Percentiles rank a stretch among this genome's conserved stretches.
Conservation (phyloP, 2,888 invertebrate species). For the Carcina quercana region DNA sequence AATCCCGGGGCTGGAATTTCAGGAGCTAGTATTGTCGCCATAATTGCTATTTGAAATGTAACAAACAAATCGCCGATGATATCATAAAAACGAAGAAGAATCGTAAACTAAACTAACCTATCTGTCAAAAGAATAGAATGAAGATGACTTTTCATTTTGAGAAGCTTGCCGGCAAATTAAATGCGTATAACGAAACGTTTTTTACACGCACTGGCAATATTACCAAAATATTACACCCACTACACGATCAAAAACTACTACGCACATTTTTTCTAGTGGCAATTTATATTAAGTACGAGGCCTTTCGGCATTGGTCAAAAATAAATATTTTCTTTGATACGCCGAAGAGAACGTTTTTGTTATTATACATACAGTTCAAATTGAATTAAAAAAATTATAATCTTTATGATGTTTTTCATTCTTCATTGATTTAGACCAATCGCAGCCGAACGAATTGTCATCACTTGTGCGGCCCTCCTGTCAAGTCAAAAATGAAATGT, state of each 20-base stretch:
- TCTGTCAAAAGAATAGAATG: constrained; percentile 3
- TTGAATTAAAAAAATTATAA: background rate
- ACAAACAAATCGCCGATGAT: constrained; percentile 4
- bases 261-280: background rate
- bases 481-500: constrained; percentile 53
- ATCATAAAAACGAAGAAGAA: constrained; percentile 3
- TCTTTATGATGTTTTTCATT: background rate
- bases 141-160: constrained; percentile 6
- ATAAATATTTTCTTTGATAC: background rate
- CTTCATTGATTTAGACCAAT: constrained; percentile 37
- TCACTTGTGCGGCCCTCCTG: constrained; percentile 30
- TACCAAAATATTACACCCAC: no score
- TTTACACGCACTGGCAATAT: no score
- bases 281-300: constrained; percentile 25
- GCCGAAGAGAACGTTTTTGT: background rate
- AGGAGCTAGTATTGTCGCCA: constrained; percentile 81
- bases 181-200: background rate
- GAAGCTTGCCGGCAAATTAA: background rate
- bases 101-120: background rate
- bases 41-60: constrained; percentile 35
- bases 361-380: background rate
- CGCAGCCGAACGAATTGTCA: constrained; percentile 56
- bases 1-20: constrained; percentile 84
- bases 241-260: no score
- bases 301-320: constrained; percentile 26